These are phyloP conservation scores for Phataginus tricuspis DNA, from an alignment of 2,797 vertebrate genomes.

Conservation along the genomic window DNA sequence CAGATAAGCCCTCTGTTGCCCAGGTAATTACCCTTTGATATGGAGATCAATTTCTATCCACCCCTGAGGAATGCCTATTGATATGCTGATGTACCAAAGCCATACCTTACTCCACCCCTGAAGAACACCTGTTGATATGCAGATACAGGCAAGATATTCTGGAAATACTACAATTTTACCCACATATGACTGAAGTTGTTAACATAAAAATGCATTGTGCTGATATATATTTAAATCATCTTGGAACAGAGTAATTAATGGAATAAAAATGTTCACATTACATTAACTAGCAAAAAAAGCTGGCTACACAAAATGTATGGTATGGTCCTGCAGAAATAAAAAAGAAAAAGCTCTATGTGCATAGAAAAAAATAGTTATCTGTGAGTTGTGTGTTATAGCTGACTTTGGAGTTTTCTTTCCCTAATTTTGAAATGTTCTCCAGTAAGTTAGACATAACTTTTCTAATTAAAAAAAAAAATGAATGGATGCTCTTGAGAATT, in stretches of 20 bases:
- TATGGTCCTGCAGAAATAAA: not conserved
- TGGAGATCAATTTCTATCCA: no score
- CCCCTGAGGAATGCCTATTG: no score
- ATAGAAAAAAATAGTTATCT: conserved; percentile 1
- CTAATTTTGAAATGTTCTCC: conserved; percentile 24
- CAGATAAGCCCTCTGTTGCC: no score
- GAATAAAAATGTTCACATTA: not conserved
- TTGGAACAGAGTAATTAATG: not conserved
- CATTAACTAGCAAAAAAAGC: not conserved
- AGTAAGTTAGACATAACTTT: not conserved
- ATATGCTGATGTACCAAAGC: no score
- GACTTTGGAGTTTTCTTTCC: not conserved
- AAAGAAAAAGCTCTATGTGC: not conserved
- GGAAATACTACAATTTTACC: no score
- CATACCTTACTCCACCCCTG: no score
- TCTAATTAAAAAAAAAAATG: conserved; percentile 24
- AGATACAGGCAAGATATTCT: no score
- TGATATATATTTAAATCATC: not conserved
- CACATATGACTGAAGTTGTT: not conserved
- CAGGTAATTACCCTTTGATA: no score
- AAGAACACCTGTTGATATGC: no score
- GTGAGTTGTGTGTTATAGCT: not conserved
- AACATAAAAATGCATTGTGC: not conserved
- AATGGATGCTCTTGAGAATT: not conserved
- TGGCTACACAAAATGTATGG: not conserved